Percentiles rank a stretch among this genome's conserved stretches.
Evolutionary conservation across 1,140 invertebrate genomes (phyloP).

Genomic region (Himalopsyche phryganea): DNA sequence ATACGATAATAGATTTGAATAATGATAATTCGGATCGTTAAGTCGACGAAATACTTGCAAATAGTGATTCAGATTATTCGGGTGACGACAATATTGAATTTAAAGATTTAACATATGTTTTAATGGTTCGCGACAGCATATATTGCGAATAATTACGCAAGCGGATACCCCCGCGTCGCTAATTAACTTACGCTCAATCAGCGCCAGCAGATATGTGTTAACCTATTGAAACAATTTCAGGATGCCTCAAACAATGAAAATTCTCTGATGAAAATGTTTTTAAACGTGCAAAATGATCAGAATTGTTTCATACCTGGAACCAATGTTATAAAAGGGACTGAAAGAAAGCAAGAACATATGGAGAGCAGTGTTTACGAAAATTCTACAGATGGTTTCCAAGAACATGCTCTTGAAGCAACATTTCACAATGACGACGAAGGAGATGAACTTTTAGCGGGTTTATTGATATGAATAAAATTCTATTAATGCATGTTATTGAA

Average conservation of each 20-base stretch:
- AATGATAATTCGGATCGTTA: no score
- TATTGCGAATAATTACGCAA: no score
- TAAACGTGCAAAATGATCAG: conserved; percentile 8
- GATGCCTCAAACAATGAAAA: conserved; percentile 17
- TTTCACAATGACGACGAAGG: conserved; percentile 45
- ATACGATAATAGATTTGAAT: no score
- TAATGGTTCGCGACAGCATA: no score
- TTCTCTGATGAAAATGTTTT: conserved; percentile 5
- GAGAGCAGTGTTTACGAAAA: not conserved
- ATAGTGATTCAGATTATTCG: no score
- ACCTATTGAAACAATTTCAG: no score
- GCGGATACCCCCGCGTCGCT: no score
- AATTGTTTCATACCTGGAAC: conserved; percentile 43
- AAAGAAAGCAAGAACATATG: not conserved
- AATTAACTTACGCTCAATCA: no score
- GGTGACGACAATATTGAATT: no score
- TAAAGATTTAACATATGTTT: no score
- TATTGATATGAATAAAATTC: conserved; percentile 37
- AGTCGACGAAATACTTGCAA: no score
- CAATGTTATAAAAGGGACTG: conserved; percentile 40
- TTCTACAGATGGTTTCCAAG: not conserved
- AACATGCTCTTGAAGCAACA: conserved; percentile 10
- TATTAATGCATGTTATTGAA: not conserved
- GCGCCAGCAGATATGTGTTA: no score
- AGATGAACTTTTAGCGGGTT: conserved; percentile 45